Base-by-base conservation (phyloP, 2,888 invertebrate genomes). In the Luperina testacea region DNA sequence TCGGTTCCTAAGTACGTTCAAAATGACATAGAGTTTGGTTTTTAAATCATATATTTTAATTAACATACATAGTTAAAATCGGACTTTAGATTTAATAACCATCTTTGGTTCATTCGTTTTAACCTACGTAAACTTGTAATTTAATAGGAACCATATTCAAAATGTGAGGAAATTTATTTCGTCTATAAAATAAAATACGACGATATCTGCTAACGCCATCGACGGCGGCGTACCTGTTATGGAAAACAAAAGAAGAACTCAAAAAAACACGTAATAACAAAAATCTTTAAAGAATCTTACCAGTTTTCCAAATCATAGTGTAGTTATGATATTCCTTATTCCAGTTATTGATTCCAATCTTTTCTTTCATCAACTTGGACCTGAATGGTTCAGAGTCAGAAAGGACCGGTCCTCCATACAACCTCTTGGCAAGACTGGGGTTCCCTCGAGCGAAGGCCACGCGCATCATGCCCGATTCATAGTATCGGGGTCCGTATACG, bases 381-480 rank as follows among this genome's bases (percentile, higher is more conserved):
- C 97, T 95, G 88, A 95, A 97, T 13, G 97, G 97, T 1, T 94
- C 95, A 0, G 93, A 85, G 73, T 94, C 95, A 0, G 95, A 91
- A 6, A 96, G 92, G 0, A 97, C 87, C 0, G 96, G 95, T 0
- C 96, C 97, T 59, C 93, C 97, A 68, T 92, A 94, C 78, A 96
- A 87, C 80, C 90, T 96, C 91, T 93, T 97, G 81, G 91, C 92
- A 59, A 88, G 94, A 8, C 91, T 92, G 42, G 92, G 92, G 92
- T 98, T 98, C 20, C 98, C 98, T 72, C 97, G 97, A 0, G 97
- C 95, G 90, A 98, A 98, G 1, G 98, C 98, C 6, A 99, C 95
- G 74, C 98, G 97, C 80, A 99, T 97, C 90, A 98, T 97, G 0
- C 98, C 98, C 0, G 98, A 98, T 69, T 97, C 97, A 86, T 97